Conservation (phyloP, 2,113 vertebrate species). For the Plecotus auritus region DNA sequence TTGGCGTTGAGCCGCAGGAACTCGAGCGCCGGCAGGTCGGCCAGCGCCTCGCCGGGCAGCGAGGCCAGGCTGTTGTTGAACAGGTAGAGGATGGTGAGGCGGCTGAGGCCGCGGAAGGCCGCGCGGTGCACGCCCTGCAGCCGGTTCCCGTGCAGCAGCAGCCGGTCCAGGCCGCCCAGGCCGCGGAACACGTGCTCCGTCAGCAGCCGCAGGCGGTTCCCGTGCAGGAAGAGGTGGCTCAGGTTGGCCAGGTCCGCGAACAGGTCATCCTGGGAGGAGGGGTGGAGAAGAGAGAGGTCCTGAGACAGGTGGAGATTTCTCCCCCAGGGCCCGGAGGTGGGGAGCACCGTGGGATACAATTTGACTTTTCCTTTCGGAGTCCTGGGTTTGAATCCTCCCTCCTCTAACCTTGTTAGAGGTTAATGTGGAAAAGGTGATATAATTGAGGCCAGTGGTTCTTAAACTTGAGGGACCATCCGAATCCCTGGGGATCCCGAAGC, state of each 20-base stretch:
- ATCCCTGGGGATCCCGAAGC: neutral
- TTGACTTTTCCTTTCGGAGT: neutral
- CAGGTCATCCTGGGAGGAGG: slow-evolving; percentile 84
- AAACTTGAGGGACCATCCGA: neutral
- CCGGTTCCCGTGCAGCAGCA: slow-evolving; percentile 94
- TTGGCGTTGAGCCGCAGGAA: slow-evolving; percentile 96
- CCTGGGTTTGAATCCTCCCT: neutral
- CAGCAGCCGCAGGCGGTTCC: slow-evolving; percentile 92
- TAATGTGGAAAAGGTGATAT: neutral
- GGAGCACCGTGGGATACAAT: neutral
- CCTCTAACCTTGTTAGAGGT: neutral
- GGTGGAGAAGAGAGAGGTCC: neutral
- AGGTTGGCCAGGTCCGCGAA: slow-evolving; percentile 96
- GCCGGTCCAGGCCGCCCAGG: slow-evolving; percentile 92
- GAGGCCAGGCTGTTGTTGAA: slow-evolving; percentile 95
- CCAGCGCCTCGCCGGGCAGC: slow-evolving; percentile 90
- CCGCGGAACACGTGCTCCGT: slow-evolving; percentile 94
- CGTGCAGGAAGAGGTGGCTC: slow-evolving; percentile 95
- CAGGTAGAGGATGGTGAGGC: slow-evolving; percentile 96
- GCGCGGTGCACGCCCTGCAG: slow-evolving; percentile 89
- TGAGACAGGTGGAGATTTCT: neutral
- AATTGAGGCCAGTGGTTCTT: neutral
- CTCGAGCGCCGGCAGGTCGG: slow-evolving; percentile 89
- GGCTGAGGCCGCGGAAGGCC: slow-evolving; percentile 91
- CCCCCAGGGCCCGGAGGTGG: neutral